Evolutionary conservation across 2,888 invertebrate species (phyloP), one percentile per base, ranked within the genome.

Genomic region (Cephus pulcher): DNA sequence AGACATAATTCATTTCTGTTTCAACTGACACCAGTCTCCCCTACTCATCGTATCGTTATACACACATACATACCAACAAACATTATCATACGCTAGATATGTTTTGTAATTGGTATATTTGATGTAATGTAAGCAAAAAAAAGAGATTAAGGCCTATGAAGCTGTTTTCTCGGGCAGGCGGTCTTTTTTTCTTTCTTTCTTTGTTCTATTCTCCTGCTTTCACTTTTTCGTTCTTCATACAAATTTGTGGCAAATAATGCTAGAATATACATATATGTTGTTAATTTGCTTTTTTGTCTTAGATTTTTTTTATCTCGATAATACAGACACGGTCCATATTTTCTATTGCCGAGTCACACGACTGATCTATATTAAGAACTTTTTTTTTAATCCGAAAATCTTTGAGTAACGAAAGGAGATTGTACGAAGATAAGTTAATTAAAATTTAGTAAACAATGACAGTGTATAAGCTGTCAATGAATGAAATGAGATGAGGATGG

Each of bases 361-460:
- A 83, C 82, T 84, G 84, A 84, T 82, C 80, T 82, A 82, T 82
- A 80, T 81, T 83, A 83, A 78, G 82, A 77, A 82, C 81, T 82
- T 84, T 68, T 84, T 69, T 56, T 56, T 56, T 56, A 56, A 56
- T 23, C 56, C 23, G 23, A 56, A 56, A 56, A 56, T 23, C 6
- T 9, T 56, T 56, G 56, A 56, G 56, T 23, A 56, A 56, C 56
- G 56, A 56, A 56, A 23, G 56, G 56, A 56, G 56, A 23, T 56
- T 9, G 23, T 40, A 15, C 40, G 4, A 56, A 56, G 56, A 23
- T 40, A 56, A 56, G 9, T 9, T 15, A 56, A 15, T 56, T 15
- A 56, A 56, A 56, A 56, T 15, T 56, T 56, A 56, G 23, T 56
- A 23, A 23, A 23, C 40, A 15, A 40, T 40, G 15, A 15, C 40